Evolutionary conservation across 2,888 invertebrate genomes (phyloP).

Genomic region (Apeira syringaria): DNA sequence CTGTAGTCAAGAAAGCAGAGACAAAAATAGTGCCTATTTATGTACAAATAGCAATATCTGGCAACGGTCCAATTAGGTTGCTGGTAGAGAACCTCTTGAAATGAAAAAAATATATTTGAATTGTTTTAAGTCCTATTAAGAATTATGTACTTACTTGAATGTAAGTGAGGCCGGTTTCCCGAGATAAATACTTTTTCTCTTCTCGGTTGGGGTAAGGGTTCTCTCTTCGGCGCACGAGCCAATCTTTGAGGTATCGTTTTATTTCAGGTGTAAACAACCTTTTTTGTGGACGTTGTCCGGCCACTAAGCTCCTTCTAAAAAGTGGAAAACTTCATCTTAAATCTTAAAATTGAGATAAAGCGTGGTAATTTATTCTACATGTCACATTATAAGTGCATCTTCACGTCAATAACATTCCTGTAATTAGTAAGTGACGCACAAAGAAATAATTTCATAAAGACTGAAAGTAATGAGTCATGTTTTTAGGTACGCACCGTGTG

Average conservation of each 20-base stretch:
- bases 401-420: conserved; percentile 10
- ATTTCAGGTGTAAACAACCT: conserved; percentile 91
- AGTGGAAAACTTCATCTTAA: conserved; percentile 2
- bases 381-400: too few species aligned
- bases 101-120: conserved; percentile 26
- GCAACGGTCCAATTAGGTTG: conserved; percentile 77
- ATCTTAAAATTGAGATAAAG: too few species aligned
- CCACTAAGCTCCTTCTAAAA: conserved; percentile 82
- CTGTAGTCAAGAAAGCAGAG: conserved; percentile 66
- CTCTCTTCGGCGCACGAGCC: conserved; percentile 89
- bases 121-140: conserved; percentile 11
- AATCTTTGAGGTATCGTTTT: conserved; percentile 89
- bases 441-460: conserved; percentile 62
- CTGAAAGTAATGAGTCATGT: conserved; percentile 73
- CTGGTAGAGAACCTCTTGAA: conserved; percentile 57
- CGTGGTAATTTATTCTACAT: too few species aligned
- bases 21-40: conserved; percentile 82
- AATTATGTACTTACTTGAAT: conserved; percentile 88
- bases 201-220: conserved; percentile 91
- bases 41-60: conserved; percentile 78
- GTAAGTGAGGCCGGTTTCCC: conserved; percentile 90
- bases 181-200: conserved; percentile 88
- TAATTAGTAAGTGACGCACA: conserved; percentile 63
- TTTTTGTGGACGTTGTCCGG: conserved; percentile 87
- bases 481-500: conserved; percentile 84